Evolutionary conservation across 1,140 invertebrate species (phyloP).

Genomic region (Nomia melanderi): DNA sequence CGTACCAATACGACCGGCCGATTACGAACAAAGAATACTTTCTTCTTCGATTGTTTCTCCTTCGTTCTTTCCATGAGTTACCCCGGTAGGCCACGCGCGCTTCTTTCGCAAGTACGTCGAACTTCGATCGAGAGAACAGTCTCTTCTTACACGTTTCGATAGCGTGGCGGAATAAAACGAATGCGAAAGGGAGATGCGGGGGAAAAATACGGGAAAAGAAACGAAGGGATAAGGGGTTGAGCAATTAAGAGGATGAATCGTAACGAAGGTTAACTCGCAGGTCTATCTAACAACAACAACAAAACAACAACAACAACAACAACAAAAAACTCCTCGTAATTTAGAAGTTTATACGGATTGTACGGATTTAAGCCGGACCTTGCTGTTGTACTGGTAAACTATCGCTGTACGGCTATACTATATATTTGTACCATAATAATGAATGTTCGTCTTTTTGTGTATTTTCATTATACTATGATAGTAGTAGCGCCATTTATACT

Average conservation of each 20-base stretch:
- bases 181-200: no score
- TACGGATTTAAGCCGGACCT: slow-evolving; percentile 44
- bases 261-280: slow-evolving; percentile 27
- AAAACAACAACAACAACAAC: neutral
- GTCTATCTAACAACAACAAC: slow-evolving; percentile 27
- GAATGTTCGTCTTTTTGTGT: slow-evolving; percentile 58
- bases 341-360: slow-evolving; percentile 44
- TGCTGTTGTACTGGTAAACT: slow-evolving; percentile 24
- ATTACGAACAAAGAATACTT: neutral
- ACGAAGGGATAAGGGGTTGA: neutral
- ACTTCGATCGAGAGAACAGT: no score
- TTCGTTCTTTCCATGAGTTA: no score
- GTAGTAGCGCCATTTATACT: slow-evolving; percentile 46
- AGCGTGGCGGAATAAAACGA: neutral
- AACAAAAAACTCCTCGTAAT: slow-evolving; percentile 7
- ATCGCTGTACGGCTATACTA: slow-evolving; percentile 48
- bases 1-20: neutral
- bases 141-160: no score
- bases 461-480: slow-evolving; percentile 59
- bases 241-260: neutral
- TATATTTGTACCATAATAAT: slow-evolving; percentile 50
- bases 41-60: neutral
- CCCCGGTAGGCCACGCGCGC: no score
- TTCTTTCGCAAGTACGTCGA: no score
- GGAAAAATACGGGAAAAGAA: neutral